Percentiles rank a stretch among this genome's conserved stretches.
Conservation (phyloP, 2,113 vertebrate genomes). For the Rissa tridactyla region DNA sequence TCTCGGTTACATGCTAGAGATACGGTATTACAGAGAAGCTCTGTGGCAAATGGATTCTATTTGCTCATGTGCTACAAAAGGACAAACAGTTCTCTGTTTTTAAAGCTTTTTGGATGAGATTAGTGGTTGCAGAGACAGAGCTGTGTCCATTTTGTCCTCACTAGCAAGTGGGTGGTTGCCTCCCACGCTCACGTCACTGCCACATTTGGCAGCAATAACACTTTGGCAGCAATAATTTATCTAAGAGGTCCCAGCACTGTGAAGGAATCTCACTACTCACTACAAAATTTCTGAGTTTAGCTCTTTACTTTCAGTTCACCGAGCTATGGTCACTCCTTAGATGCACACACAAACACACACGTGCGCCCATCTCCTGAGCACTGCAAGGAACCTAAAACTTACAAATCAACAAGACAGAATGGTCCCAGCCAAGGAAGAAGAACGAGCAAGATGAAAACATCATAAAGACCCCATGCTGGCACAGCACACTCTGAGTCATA, state of each 20-base stretch:
- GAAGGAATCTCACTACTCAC: neutral
- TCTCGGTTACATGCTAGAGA: neutral
- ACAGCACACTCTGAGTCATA: constrained; percentile 10
- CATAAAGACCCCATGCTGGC: neutral
- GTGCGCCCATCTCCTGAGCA: neutral
- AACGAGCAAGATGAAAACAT: constrained; percentile 28
- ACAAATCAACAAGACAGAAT: neutral
- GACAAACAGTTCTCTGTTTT: constrained; percentile 45
- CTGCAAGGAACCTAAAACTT: neutral
- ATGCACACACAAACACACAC: neutral
- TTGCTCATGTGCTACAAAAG: constrained; percentile 6
- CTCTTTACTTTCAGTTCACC: neutral
- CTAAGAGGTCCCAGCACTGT: neutral
- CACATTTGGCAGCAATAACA: constrained; percentile 11
- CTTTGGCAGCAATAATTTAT: neutral
- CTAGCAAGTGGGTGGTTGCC: constrained; percentile 10
- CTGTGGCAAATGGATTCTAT: neutral
- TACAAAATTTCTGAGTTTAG: neutral
- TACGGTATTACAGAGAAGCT: neutral
- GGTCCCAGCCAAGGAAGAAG: neutral
- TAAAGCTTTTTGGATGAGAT: constrained; percentile 13
- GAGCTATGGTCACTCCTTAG: neutral
- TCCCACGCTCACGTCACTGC: neutral
- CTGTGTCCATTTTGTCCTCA: constrained; percentile 32
- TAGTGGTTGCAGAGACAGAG: neutral